Evolutionary conservation across 2,113 vertebrate species (phyloP).

Genomic region (Jaculus jaculus): DNA sequence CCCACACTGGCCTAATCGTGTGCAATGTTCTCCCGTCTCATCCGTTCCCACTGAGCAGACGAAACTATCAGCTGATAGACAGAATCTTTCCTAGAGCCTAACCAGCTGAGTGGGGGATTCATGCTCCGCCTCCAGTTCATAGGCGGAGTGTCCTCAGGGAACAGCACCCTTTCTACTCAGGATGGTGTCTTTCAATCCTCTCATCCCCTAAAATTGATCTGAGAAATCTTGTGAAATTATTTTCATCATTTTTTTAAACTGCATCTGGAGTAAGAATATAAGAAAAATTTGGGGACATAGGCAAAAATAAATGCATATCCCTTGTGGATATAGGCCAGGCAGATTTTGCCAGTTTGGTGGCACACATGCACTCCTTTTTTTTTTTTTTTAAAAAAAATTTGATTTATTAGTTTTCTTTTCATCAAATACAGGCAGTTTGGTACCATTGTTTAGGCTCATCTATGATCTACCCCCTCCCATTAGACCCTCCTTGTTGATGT

Average conservation of each 20-base stretch:
- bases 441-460: too few species aligned
- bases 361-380: not conserved
- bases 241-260: slow-evolving; percentile 27
- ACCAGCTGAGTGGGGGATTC: not conserved
- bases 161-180: not conserved
- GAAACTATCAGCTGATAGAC: not conserved
- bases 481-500: too few species aligned
- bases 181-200: not conserved
- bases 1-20: not conserved
- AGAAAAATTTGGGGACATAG: not conserved
- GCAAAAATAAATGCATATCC: not conserved
- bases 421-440: too few species aligned
- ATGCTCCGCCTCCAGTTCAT: accelerated
- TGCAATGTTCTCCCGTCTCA: not conserved
- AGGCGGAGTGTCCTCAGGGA: not conserved
- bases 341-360: not conserved
- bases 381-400: too few species aligned
- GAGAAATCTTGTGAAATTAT: not conserved
- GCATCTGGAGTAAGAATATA: not conserved
- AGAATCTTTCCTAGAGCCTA: not conserved
- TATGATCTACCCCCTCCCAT: too few species aligned
- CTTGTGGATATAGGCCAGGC: not conserved
- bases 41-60: not conserved
- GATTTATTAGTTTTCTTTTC: too few species aligned
- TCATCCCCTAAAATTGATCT: slow-evolving; percentile 33